These are phyloP conservation scores for Ichneumon xanthorius DNA, from an alignment of 2,888 invertebrate genomes.

Conservation along the genomic window DNA sequence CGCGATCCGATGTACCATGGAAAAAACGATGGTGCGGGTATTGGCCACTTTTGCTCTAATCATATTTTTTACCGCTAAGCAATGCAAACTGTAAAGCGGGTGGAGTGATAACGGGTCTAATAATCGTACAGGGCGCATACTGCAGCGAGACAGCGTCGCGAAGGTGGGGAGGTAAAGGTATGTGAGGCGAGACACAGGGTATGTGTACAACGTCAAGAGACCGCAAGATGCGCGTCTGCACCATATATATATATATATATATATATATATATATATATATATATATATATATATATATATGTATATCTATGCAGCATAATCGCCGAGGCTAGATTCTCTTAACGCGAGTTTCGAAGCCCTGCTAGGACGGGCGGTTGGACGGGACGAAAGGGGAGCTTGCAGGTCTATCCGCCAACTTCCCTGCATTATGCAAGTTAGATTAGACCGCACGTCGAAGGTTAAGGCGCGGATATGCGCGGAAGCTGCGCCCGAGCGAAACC, in stretches of 20 bases:
- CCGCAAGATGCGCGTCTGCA: constrained; percentile 54
- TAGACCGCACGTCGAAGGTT: constrained; percentile 68
- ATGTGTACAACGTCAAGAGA: constrained; percentile 38
- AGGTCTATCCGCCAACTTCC: constrained; percentile 62
- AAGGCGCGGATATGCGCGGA: constrained; percentile 58
- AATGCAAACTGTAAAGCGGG: constrained; percentile 16
- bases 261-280: constrained; percentile 51
- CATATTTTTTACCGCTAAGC: not conserved
- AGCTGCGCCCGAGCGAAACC: constrained; percentile 49
- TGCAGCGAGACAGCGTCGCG: constrained; percentile 12
- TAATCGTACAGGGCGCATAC: constrained; percentile 25
- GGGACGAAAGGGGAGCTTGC: constrained; percentile 20
- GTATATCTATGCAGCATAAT: constrained; percentile 47
- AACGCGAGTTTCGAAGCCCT: constrained; percentile 66
- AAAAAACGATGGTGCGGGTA: too few relatives aligned
- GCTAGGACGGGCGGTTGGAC: not conserved
- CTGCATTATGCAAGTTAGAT: constrained; percentile 69
- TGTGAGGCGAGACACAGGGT: not conserved
- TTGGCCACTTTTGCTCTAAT: too few relatives aligned
- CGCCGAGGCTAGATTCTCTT: constrained; percentile 66
- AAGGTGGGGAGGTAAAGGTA: constrained; percentile 12
- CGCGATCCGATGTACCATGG: too few relatives aligned
- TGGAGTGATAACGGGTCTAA: constrained; percentile 44
- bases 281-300: constrained; percentile 41
- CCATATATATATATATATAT: constrained; percentile 49